Base-by-base conservation (phyloP, 2,888 invertebrate genomes). In the Eledone cirrhosa region DNA sequence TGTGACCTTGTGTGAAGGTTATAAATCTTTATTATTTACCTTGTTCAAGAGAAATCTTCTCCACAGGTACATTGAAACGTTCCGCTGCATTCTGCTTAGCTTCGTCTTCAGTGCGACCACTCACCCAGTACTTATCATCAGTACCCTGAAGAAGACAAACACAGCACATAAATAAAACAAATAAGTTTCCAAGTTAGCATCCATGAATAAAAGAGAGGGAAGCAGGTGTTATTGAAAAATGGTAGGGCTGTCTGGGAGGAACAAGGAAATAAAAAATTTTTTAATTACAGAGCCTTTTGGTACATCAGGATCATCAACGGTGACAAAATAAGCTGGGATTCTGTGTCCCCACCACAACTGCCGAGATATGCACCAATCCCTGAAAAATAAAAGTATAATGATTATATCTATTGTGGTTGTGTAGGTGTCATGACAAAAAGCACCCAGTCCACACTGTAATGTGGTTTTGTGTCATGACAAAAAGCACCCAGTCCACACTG, bases 311-410 rank as follows among this genome's bases (percentile, higher is more conserved):
- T 88, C 93, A 79, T 91, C 91, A 79, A 94, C 91, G 16, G 92
- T 93, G 22, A 96, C 94, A 88, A 93, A 94, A 90, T 98, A 99
- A 0, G 97, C 98, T 0, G 99, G 99, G 84, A 99, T 97, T 80
- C 96, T 94, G 91, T 99, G 99, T 1, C 99, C 99, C 99, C 99
- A 99, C 99, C 99, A 99, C 79, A 99, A 92, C 91, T 99, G 99
- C 1, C 93, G 93, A 0, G 98, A 99, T 80, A 99, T 96, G 91
- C 99, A 99, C 99, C 99, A 99, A 91, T 99, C 99, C 7, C 97
- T 94, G 86, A 33, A 88, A 81, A 47, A 77, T 19, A 59, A 13
- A 65, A 48, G 24, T 14, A 19, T 47, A 48, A 48, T 47, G 13
- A 14, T 24, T 41, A 41, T 8, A 41, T 41, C 41, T 41, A 41